Evolutionary conservation across 2,113 vertebrate species (phyloP).

Genomic region (Narcine bancroftii): DNA sequence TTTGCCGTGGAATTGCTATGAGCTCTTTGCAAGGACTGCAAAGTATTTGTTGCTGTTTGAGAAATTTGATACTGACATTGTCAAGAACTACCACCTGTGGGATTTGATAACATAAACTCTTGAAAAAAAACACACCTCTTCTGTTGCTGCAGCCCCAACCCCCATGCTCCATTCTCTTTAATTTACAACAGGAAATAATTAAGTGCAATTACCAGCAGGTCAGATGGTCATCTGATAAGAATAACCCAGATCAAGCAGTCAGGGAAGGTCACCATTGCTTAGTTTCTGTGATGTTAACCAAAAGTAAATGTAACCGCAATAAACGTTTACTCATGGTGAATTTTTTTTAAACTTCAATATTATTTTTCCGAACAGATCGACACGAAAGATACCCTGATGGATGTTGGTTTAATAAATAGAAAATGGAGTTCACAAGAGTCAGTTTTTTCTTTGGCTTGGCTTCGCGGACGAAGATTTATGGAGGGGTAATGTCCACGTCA

Average conservation of each 20-base stretch:
- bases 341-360: neutral
- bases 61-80: slow-evolving; percentile 20
- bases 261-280: slow-evolving; percentile 62
- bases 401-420: neutral
- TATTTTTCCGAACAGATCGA: neutral
- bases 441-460: too few species aligned
- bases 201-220: slow-evolving; percentile 73
- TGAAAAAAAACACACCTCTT: slow-evolving; percentile 37
- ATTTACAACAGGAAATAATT: slow-evolving; percentile 76
- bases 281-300: slow-evolving; percentile 47
- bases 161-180: slow-evolving; percentile 51
- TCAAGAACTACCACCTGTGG: slow-evolving; percentile 27
- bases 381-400: neutral
- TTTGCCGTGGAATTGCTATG: neutral
- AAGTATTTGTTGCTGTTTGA: slow-evolving; percentile 30
- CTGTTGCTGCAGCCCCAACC: too few species aligned
- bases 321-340: neutral
- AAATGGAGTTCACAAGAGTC: neutral
- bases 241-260: slow-evolving; percentile 54
- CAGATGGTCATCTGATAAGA: slow-evolving; percentile 75
- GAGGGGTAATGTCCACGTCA: too few species aligned
- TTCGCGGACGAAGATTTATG: too few species aligned
- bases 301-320: slow-evolving; percentile 42
- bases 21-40: slow-evolving; percentile 10
- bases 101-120: slow-evolving; percentile 28